Evolutionary conservation across 2,797 vertebrate species (phyloP), one percentile per base, ranked within the genome.

Genomic region (Orientallactaga sibirica): DNA sequence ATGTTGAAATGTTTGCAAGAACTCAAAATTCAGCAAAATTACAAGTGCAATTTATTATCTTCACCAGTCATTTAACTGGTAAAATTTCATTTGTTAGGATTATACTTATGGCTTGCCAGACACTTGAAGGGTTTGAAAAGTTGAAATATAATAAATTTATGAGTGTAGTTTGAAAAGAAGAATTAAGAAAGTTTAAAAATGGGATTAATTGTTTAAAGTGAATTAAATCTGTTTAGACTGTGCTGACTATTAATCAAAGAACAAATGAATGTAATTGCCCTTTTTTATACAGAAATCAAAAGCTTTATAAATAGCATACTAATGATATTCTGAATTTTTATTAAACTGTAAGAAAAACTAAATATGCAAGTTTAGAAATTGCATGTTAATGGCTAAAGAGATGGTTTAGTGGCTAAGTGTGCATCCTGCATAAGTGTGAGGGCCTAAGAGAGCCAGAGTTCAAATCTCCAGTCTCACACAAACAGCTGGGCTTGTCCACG

Each of bases 241-340:
- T 95, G 66, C 85, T 94, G 83, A 92, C 84, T 95, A 93, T 92
- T 96, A 96, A 94, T 92, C 95, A 95, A 90, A 92, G 84, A 95
- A 94, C 74, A 95, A 94, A 89, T 91, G 58, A 94, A 92, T 89
- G 84, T 94, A 96, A 95, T 94, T 96, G 58, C 78, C 81, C 48
- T 96, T 93, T 79, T 96, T 96, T 94, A 81, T 43, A 87, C 37
- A 74, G 84, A 75, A 94, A 95, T 91, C 78, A 81, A 15, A 91
- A 95, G 87, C 87, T 91, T 94, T 96, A 94, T 85, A 93, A 96
- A 95, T 92, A 93, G 81, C 71, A 94, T 55, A 87, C 37, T 92
- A 92, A 88, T 19, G 86, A 92, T 90, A 93, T 78, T 89, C 95
- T 85, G 52, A 78, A 85, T 79, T 84, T 94, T 16, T 89, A 87